Evolutionary conservation across 2,113 vertebrate species (phyloP), one percentile per base, ranked within the genome.

Genomic region (Cyanoramphus novaezelandiae): DNA sequence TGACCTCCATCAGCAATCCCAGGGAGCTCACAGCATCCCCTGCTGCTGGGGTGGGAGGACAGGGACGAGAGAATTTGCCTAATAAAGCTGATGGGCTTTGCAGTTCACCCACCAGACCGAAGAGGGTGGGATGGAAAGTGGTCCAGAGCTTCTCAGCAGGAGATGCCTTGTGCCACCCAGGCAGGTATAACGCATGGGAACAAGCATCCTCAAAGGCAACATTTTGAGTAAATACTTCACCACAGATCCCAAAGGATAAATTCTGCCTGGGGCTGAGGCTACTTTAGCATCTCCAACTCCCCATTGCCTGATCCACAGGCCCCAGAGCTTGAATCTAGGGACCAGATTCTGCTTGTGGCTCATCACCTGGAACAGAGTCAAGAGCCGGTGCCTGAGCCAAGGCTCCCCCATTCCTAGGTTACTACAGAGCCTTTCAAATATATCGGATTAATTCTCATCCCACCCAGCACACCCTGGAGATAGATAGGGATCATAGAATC

Each of bases 31-130:
- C 8, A 13, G 37, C 43, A 8, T 47, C 13, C 71, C 44, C 46
- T 24, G 2, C 0, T 3, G 27, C 35, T 31, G 31, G 16, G 12
- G 10, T 1, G 2, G 39, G 21, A 53, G 52, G 63, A n/a, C 6
- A n/a, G 23, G 37, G 37, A 29, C 11, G n/a, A 57, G 20, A 9
- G 11, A 9, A 29, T 64, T 41, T 59, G 29, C 62, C 28, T 59
- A 46, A 39, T 0, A 2, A 74, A 53, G 68, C 20, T 69, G 47
- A n/a, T 0, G 3, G 37, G 49, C 14, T 82, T 60, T 47, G 65
- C 46, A 17, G 17, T 53, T 78, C 52, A n/a, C 13, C 59, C 59
- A 23, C 27, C 31, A 23, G 37, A 49, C 10, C 0, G 0, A 17
- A 62, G 46, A 7, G 6, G 7, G 28, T 17, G 11, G 28, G 24